These are phyloP conservation scores for Mechanitis mazaeus DNA, from an alignment of 2,888 invertebrate species.

Conservation along the genomic window DNA sequence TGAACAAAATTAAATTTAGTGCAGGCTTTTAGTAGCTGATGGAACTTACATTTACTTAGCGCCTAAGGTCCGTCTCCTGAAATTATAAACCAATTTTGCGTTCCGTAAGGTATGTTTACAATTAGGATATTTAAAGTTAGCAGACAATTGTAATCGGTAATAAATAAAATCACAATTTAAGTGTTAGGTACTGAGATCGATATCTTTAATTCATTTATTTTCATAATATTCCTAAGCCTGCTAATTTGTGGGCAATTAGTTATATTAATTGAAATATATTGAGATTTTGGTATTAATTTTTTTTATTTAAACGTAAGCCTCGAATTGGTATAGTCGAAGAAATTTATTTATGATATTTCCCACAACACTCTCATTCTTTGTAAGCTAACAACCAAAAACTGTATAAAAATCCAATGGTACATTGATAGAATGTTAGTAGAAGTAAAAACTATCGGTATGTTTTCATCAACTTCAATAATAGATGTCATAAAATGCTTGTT, in stretches of 20 bases:
- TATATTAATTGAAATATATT: neutral
- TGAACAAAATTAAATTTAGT: constrained; percentile 18
- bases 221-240: too few relatives aligned
- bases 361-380: constrained; percentile 53
- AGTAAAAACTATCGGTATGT: constrained; percentile 28
- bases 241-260: neutral
- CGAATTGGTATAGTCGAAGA: constrained; percentile 6
- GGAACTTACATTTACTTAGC: constrained; percentile 22
- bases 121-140: neutral
- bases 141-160: neutral
- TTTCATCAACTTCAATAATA: constrained; percentile 35
- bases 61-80: constrained; percentile 20
- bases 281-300: neutral
- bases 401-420: constrained; percentile 58
- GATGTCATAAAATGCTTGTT: constrained; percentile 52
- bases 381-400: constrained; percentile 66
- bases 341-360: constrained; percentile 29
- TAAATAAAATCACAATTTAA: neutral
- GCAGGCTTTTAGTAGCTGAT: constrained; percentile 13
- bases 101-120: constrained; percentile 12
- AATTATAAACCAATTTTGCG: constrained; percentile 24
- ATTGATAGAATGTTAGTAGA: constrained; percentile 37
- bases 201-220: too few relatives aligned
- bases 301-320: constrained; percentile 1
- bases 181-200: neutral